Evolutionary conservation across 1,140 invertebrate genomes (phyloP).

Genomic region (Pseudomyrmex dendroicus): DNA sequence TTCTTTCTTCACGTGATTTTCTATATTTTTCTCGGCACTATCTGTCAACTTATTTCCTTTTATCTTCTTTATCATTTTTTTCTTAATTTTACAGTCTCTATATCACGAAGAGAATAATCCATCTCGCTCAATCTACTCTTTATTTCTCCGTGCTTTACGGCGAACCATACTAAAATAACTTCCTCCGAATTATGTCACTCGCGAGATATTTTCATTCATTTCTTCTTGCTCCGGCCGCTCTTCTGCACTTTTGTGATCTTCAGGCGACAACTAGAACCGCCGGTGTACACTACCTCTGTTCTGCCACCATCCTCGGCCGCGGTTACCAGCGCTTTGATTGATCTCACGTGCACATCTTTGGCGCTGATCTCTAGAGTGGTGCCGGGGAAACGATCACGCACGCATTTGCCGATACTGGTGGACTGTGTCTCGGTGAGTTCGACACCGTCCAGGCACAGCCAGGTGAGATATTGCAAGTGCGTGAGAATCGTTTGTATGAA

Average conservation of each 20-base stretch:
- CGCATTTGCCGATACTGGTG: constrained; percentile 81
- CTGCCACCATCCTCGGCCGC: constrained; percentile 82
- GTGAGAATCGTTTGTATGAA: constrained; percentile 82
- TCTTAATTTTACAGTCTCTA: background rate
- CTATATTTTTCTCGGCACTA: background rate
- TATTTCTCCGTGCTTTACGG: constrained; percentile 5
- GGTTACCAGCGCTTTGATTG: constrained; percentile 82
- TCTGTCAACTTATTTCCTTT: constrained; percentile 12
- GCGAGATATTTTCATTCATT: constrained; percentile 63
- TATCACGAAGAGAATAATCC: constrained; percentile 29
- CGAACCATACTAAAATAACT: constrained; percentile 37
- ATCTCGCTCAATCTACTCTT: background rate
- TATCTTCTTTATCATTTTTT: background rate
- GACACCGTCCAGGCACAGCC: constrained; percentile 83
- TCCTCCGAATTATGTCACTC: constrained; percentile 15
- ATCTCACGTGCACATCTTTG: constrained; percentile 81
- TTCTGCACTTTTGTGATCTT: constrained; percentile 79
- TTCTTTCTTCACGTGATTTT: background rate
- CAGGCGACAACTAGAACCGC: constrained; percentile 79
- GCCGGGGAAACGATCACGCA: constrained; percentile 82
- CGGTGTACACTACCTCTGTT: constrained; percentile 82
- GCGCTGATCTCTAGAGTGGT: constrained; percentile 82
- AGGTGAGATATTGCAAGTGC: constrained; percentile 82
- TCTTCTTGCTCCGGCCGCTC: constrained; percentile 74
- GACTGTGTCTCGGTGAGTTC: constrained; percentile 81